phyloP scores from a whole-genome alignment of 2,113 vertebrate species.

The Rhagologus leucostigma region DNA sequence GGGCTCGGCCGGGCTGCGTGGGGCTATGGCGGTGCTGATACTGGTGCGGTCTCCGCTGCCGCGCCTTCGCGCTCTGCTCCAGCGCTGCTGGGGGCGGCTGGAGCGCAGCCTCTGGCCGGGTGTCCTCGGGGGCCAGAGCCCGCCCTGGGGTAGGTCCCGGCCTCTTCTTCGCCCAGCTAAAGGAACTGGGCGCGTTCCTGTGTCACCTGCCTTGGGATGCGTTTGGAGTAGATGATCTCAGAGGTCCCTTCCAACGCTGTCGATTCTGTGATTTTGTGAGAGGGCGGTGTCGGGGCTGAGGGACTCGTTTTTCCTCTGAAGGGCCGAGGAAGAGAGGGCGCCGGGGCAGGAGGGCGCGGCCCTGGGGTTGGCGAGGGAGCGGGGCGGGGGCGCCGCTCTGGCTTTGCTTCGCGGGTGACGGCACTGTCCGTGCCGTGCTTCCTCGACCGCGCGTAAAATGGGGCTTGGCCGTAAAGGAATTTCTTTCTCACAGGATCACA shows the following conservation, averaged over 20 bases:
- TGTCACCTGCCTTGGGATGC: not conserved
- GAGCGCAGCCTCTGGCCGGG: not conserved
- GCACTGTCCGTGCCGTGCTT: rapidly evolving
- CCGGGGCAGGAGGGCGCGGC: not conserved
- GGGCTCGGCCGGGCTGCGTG: rapidly evolving
- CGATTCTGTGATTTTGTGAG: not conserved
- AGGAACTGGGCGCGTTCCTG: not conserved
- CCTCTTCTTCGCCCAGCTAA: not conserved
- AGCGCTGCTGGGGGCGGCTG: slow-evolving; percentile 24
- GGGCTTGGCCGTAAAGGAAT: not conserved
- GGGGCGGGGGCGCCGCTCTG: no score
- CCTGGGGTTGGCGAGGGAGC: not conserved
- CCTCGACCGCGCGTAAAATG: rapidly evolving
- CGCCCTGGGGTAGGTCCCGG: not conserved
- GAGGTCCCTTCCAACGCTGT: no score
- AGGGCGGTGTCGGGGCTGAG: not conserved
- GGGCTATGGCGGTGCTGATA: not conserved
- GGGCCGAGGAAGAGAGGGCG: not conserved
- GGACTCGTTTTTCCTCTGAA: rapidly evolving
- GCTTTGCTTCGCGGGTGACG: no score
- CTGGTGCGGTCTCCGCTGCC: rapidly evolving
- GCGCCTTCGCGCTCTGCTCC: not conserved
- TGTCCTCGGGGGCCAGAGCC: not conserved
- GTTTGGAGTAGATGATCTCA: not conserved
- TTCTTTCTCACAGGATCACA: not conserved